Percentiles rank a stretch among this genome's conserved stretches.
phyloP scores from a whole-genome alignment of 2,113 vertebrate species.

The Chroicocephalus ridibundus region DNA sequence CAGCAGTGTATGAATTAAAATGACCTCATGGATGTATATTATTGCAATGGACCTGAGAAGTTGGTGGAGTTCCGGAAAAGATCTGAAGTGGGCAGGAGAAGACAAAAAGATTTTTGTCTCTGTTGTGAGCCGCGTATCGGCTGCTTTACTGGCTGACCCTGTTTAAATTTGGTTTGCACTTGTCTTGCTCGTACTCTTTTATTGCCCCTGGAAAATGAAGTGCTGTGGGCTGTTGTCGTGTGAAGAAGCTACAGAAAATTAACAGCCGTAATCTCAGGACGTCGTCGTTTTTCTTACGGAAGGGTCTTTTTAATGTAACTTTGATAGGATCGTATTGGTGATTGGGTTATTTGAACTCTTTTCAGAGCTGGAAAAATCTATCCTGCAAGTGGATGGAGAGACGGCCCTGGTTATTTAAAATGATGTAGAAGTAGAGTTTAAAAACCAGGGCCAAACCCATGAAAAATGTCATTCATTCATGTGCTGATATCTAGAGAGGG shows the following conservation, averaged over 20 bases:
- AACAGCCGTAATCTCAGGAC: background rate
- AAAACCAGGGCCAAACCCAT: background rate
- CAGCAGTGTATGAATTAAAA: slow-evolving; percentile 23
- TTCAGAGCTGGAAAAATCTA: background rate
- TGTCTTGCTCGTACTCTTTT: background rate
- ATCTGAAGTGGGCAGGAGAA: slow-evolving; percentile 53
- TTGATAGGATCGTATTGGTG: background rate
- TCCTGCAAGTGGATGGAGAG: background rate
- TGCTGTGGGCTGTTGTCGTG: background rate
- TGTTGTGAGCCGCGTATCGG: background rate
- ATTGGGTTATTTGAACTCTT: background rate
- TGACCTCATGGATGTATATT: slow-evolving; percentile 27
- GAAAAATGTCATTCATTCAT: background rate
- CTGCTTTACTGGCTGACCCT: background rate
- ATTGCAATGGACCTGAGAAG: slow-evolving; percentile 24
- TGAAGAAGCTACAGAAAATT: background rate
- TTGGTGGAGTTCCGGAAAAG: slow-evolving; percentile 20
- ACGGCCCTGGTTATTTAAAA: background rate
- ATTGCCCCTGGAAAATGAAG: background rate
- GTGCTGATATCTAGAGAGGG: background rate
- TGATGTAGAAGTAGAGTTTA: background rate
- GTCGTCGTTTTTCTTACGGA: background rate
- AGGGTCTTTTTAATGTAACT: background rate
- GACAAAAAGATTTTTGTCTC: slow-evolving; percentile 59
- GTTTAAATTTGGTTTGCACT: slow-evolving; percentile 39